These are phyloP conservation scores for Mormyrus lacerda DNA, from an alignment of 2,113 vertebrate genomes.

Conservation along the genomic window DNA sequence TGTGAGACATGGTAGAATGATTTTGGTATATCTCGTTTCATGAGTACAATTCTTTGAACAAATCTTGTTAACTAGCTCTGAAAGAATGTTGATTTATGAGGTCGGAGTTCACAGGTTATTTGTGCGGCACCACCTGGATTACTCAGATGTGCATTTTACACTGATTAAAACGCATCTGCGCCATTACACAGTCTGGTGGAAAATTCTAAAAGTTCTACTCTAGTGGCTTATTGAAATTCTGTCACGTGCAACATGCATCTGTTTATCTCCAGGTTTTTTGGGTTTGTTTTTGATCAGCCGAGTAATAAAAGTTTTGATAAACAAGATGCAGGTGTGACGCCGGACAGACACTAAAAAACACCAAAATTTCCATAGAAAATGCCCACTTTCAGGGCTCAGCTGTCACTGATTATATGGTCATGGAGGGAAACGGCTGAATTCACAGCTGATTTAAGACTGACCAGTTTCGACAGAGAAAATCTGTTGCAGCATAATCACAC, in stretches of 20 bases:
- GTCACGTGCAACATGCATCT: not conserved
- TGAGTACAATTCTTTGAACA: not conserved
- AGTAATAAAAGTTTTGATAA: not conserved
- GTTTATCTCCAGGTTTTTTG: not conserved
- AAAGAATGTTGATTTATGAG: not conserved
- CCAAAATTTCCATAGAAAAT: not conserved
- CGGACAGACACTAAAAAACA: not conserved
- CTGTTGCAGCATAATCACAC: slow-evolving; percentile 15
- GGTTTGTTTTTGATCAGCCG: not conserved
- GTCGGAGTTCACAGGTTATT: not conserved
- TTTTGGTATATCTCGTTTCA: not conserved
- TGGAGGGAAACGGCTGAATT: slow-evolving; percentile 17
- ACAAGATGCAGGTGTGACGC: not conserved
- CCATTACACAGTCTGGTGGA: not conserved
- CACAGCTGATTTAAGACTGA: slow-evolving; percentile 15
- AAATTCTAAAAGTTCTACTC: not conserved
- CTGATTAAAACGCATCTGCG: not conserved
- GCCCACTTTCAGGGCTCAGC: slow-evolving; percentile 22
- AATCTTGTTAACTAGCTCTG: not conserved
- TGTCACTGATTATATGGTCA: slow-evolving; percentile 15
- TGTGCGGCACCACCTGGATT: not conserved
- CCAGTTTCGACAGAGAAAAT: slow-evolving; percentile 18
- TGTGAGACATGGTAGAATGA: not conserved
- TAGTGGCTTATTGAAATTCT: not conserved
- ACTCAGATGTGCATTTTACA: not conserved